Percentiles rank a stretch among this genome's conserved stretches.
phyloP scores from a whole-genome alignment of 2,113 vertebrate genomes.

The Poecile atricapillus region DNA sequence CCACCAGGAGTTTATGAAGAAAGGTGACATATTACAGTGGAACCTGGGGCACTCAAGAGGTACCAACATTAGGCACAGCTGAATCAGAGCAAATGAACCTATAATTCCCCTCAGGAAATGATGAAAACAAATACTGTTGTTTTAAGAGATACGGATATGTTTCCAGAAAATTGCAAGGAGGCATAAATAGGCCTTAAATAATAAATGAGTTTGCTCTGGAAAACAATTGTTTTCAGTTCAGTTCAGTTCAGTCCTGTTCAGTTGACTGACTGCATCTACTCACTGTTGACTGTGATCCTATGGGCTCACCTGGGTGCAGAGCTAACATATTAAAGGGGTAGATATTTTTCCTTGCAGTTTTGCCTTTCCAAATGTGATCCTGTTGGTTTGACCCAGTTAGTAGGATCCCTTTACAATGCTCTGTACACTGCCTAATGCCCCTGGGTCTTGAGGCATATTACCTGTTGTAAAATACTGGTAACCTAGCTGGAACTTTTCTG shows the following conservation, averaged over 20 bases:
- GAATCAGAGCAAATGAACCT: constrained; percentile 8
- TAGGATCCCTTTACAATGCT: background rate
- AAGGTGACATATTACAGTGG: background rate
- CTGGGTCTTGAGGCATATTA: background rate
- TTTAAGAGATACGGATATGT: background rate
- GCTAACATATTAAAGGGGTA: background rate
- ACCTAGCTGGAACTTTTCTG: background rate
- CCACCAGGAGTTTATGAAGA: background rate
- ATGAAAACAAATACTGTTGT: background rate
- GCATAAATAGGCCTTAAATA: background rate
- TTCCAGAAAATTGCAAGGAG: background rate
- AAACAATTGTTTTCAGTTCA: too few relatives aligned
- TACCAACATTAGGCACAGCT: background rate
- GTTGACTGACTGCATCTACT: background rate
- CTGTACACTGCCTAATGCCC: background rate
- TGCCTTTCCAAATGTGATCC: background rate
- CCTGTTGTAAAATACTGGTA: background rate
- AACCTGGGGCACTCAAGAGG: background rate
- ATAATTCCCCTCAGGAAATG: background rate
- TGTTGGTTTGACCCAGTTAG: background rate
- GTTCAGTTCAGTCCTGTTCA: too few relatives aligned
- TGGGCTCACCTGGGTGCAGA: background rate
- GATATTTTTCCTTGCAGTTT: background rate
- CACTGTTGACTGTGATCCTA: background rate
- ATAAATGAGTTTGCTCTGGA: background rate